phyloP scores from a whole-genome alignment of 2,797 vertebrate species.

The Myiotriccus ornatus region DNA sequence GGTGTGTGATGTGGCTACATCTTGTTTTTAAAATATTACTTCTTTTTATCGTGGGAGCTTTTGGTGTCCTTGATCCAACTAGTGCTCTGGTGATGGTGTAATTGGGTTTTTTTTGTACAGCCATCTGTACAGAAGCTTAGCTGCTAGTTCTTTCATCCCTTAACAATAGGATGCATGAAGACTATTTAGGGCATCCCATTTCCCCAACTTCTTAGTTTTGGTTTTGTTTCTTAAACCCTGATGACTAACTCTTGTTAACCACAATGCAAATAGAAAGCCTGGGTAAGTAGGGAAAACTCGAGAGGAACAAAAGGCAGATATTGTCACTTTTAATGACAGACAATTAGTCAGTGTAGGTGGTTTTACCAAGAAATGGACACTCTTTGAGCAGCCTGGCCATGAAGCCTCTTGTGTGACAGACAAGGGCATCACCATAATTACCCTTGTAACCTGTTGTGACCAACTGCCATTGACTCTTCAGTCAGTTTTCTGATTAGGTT shows the following conservation, averaged over 20 bases:
- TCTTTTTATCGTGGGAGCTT: not conserved
- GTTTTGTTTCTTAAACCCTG: not conserved
- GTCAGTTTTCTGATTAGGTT: not conserved
- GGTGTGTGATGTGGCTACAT: not conserved
- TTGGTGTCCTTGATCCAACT: not conserved
- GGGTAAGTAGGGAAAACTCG: fast-evolving
- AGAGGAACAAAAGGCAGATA: not conserved
- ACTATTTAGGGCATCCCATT: not conserved
- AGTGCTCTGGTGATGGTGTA: not conserved
- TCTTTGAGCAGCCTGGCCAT: not conserved
- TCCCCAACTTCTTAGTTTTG: not conserved
- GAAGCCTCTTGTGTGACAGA: not conserved
- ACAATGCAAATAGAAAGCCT: not conserved
- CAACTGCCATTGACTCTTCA: not conserved
- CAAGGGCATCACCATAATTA: not conserved
- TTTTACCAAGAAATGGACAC: not conserved
- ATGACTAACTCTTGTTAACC: not conserved
- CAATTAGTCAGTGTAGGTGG: not conserved
- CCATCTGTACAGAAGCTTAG: not conserved
- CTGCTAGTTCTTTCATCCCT: not conserved
- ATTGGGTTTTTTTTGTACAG: not conserved
- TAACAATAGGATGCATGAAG: not conserved
- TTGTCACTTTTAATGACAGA: not conserved
- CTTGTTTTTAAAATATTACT: not conserved
- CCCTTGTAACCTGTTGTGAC: not conserved